A percentile compares a stretch with the other conserved stretches of the same genome.
These are phyloP conservation scores for Mystacornis crossleyi DNA, from an alignment of 2,113 vertebrate genomes.

Conservation along the genomic window DNA sequence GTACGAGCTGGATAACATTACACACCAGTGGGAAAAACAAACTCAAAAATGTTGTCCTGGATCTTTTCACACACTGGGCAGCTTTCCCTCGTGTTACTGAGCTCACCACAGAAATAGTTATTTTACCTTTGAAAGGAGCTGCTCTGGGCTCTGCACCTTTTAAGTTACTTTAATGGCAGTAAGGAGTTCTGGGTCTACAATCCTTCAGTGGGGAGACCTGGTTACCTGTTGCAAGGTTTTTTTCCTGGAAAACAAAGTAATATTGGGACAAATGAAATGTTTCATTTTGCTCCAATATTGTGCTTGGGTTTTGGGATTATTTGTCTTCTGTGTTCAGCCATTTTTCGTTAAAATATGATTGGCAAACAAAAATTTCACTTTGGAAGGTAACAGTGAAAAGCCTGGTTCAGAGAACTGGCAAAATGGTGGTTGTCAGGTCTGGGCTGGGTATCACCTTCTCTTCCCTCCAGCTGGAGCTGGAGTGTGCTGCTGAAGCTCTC, in stretches of 20 bases:
- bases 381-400: neutral
- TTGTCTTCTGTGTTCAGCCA: neutral
- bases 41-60: neutral
- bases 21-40: neutral
- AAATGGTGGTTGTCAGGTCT: neutral
- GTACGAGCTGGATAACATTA: neutral
- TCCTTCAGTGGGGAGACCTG: neutral
- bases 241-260: neutral
- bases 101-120: neutral
- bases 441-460: neutral
- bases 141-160: neutral
- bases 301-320: neutral
- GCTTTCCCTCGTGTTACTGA: neutral
- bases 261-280: neutral
- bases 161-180: neutral
- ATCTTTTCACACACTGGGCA: slow-evolving; percentile 27
- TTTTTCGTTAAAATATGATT: neutral
- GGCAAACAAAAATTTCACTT: neutral
- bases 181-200: neutral
- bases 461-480: neutral
- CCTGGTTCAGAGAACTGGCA: neutral
- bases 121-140: neutral
- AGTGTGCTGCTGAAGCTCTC: neutral
- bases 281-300: neutral
- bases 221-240: neutral